These are phyloP conservation scores for Busseola fusca DNA, from an alignment of 2,888 invertebrate genomes.

Conservation along the genomic window DNA sequence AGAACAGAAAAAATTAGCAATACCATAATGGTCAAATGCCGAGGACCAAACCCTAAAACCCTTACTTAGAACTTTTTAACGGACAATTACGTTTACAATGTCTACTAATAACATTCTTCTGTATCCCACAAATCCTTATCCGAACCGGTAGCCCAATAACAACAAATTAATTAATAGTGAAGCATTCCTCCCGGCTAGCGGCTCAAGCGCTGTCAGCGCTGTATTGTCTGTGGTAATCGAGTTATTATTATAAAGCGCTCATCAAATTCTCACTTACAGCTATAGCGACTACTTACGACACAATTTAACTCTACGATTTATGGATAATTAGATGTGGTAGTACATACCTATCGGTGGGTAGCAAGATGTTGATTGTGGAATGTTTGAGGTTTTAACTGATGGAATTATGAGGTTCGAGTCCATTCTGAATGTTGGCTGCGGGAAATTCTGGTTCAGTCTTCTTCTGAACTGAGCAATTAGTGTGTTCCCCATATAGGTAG, in stretches of 20 bases:
- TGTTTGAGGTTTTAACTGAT: neutral
- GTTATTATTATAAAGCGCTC: constrained; percentile 47
- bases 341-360: neutral
- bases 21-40: neutral
- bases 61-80: neutral
- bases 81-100: neutral
- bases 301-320: constrained; percentile 28
- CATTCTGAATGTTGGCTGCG: neutral
- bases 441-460: neutral
- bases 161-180: constrained; percentile 25
- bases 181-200: constrained; percentile 24
- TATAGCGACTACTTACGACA: constrained; percentile 40
- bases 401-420: neutral
- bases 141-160: constrained; percentile 20
- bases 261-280: constrained; percentile 23
- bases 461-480: neutral
- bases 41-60: neutral
- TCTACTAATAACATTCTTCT: neutral
- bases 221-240: constrained; percentile 40
- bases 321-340: constrained; percentile 32
- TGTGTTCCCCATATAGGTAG: too few relatives aligned
- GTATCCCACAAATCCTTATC: constrained; percentile 14
- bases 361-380: neutral
- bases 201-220: constrained; percentile 30
- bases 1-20: neutral